Conservation (phyloP, 1,140 invertebrate species). For the Ceratitis capitata region DNA sequence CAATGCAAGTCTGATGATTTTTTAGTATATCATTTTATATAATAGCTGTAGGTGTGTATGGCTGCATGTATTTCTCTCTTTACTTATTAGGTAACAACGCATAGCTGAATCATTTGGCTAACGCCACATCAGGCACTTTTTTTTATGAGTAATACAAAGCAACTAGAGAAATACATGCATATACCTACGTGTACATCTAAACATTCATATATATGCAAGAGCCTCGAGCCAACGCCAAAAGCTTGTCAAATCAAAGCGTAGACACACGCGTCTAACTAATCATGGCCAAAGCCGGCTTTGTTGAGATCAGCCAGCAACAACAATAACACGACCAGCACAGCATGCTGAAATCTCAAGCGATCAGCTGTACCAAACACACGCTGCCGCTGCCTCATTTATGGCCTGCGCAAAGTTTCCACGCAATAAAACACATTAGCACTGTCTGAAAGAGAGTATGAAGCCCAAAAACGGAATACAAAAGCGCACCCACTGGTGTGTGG, state of each 20-base stretch:
- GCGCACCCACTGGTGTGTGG: background rate
- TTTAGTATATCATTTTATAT: background rate
- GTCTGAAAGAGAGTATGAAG: background rate
- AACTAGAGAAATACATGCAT: background rate
- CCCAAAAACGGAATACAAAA: background rate
- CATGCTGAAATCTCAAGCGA: background rate
- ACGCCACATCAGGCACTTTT: background rate
- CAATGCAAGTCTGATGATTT: background rate
- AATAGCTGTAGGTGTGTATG: background rate
- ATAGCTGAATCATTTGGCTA: background rate
- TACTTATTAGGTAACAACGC: background rate
- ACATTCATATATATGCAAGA: background rate
- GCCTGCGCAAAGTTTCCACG: background rate
- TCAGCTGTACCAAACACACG: background rate
- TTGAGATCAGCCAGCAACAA: background rate
- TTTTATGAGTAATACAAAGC: background rate
- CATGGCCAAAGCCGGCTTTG: slow-evolving; percentile 27
- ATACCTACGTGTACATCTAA: too few species aligned
- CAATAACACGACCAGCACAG: background rate
- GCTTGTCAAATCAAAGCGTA: background rate
- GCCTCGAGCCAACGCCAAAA: background rate
- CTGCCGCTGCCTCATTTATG: background rate
- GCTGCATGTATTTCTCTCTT: background rate
- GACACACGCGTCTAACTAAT: background rate
- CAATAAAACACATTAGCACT: background rate